Percentiles rank a stretch among this genome's conserved stretches.
Evolutionary conservation across 1,140 invertebrate species (phyloP).

Genomic region (Pseudomyrmex cubaensis): DNA sequence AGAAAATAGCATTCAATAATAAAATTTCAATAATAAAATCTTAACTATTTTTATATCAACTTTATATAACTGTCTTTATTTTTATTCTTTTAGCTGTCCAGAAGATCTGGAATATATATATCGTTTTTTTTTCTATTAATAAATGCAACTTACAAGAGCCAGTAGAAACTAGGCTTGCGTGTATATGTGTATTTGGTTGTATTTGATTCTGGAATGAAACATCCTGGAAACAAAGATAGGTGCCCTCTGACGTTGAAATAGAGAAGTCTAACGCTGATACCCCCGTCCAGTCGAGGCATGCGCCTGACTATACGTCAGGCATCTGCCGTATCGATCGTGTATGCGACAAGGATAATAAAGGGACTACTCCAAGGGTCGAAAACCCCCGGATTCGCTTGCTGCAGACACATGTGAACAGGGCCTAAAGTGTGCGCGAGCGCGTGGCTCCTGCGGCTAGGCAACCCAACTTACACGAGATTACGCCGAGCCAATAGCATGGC

Average conservation of each 20-base stretch:
- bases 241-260: constrained; percentile 73
- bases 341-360: constrained; percentile 58
- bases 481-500: constrained; percentile 81
- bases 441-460: constrained; percentile 81
- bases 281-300: constrained; percentile 72
- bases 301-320: constrained; percentile 78
- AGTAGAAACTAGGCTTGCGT: too few relatives aligned
- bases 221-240: constrained; percentile 71
- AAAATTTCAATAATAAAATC: too few relatives aligned
- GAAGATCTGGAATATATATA: too few relatives aligned
- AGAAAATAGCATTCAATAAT: too few relatives aligned
- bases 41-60: too few relatives aligned
- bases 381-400: constrained; percentile 49
- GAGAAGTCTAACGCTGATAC: constrained; percentile 63
- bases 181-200: not conserved
- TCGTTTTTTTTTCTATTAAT: too few relatives aligned
- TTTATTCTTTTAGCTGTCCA: too few relatives aligned
- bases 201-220: constrained; percentile 3
- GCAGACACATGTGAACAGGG: constrained; percentile 22
- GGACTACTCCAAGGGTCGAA: constrained; percentile 43
- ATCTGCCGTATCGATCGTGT: constrained; percentile 84
- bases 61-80: too few relatives aligned
- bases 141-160: too few relatives aligned
- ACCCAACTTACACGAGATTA: constrained; percentile 84
- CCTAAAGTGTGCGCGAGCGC: constrained; percentile 68